A percentile compares a stretch with the other conserved stretches of the same genome.
phyloP scores from a whole-genome alignment of 1,140 invertebrate genomes.

The Papilio glaucus region DNA sequence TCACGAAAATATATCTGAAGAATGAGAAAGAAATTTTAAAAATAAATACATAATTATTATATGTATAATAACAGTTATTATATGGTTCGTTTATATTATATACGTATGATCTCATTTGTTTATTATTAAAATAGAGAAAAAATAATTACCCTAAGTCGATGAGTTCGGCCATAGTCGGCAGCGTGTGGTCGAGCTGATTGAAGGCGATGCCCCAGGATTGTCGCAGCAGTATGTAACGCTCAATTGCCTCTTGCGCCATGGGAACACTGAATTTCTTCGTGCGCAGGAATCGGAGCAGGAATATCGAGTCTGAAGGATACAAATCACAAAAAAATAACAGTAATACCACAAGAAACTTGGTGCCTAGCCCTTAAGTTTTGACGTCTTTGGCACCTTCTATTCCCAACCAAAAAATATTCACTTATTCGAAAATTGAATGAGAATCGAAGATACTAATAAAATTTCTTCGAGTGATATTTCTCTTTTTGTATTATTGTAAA shows the following conservation, averaged over 20 bases:
- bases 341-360: background rate
- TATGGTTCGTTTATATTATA: no score
- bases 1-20: constrained; percentile 89
- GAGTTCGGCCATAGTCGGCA: constrained; percentile 88
- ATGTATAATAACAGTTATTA: no score
- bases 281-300: constrained; percentile 91
- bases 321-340: constrained; percentile 5
- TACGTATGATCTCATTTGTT: no score
- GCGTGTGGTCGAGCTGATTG: constrained; percentile 88
- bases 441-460: no score
- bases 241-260: constrained; percentile 91
- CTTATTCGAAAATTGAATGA: no score
- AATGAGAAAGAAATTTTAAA: constrained; percentile 3
- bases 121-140: no score
- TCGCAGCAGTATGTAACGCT: constrained; percentile 92
- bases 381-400: no score
- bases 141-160: constrained; percentile 86
- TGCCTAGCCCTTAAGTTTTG: no score
- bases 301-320: constrained; percentile 86
- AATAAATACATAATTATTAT: background rate
- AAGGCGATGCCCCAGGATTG: constrained; percentile 89
- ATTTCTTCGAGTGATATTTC: no score
- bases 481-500: no score
- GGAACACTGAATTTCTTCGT: constrained; percentile 93
- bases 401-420: no score